These are phyloP conservation scores for Hedya salicella DNA, from an alignment of 2,888 invertebrate genomes.

Conservation along the genomic window DNA sequence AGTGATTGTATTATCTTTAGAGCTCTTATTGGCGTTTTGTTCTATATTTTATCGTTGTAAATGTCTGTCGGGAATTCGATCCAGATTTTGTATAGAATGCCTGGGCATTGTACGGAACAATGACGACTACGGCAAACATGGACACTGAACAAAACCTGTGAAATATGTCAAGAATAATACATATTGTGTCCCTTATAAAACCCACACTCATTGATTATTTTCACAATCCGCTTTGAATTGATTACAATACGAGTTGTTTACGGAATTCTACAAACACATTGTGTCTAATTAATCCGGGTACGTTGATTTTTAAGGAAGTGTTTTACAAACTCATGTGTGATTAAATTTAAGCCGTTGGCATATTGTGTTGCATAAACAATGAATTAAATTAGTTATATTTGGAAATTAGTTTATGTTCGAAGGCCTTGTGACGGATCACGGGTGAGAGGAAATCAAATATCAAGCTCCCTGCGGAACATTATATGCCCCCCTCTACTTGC, in stretches of 20 bases:
- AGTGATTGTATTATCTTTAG: too few species aligned
- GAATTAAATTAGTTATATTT: constrained; percentile 14
- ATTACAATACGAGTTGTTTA: too few species aligned
- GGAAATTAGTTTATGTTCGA: constrained; percentile 45
- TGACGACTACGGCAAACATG: constrained; percentile 11
- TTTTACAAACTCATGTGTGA: not conserved
- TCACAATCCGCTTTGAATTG: too few species aligned
- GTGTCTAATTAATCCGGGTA: too few species aligned
- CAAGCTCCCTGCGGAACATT: constrained; percentile 54
- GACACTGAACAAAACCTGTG: constrained; percentile 14
- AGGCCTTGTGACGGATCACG: constrained; percentile 66
- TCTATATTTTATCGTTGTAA: constrained; percentile 8
- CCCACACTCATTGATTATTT: too few species aligned
- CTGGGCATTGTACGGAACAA: constrained; percentile 13
- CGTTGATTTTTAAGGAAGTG: not conserved
- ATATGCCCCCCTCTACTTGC: constrained; percentile 28
- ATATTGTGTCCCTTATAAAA: not conserved
- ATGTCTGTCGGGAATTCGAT: constrained; percentile 12
- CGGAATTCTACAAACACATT: too few species aligned
- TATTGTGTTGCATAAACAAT: constrained; percentile 15
- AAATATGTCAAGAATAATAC: constrained; percentile 15
- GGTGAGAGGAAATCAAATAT: constrained; percentile 71
- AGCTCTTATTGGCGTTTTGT: too few species aligned
- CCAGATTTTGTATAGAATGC: constrained; percentile 7
- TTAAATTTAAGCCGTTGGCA: not conserved